phyloP scores from a whole-genome alignment of 2,113 vertebrate species.

The Ahaetulla prasina region DNA sequence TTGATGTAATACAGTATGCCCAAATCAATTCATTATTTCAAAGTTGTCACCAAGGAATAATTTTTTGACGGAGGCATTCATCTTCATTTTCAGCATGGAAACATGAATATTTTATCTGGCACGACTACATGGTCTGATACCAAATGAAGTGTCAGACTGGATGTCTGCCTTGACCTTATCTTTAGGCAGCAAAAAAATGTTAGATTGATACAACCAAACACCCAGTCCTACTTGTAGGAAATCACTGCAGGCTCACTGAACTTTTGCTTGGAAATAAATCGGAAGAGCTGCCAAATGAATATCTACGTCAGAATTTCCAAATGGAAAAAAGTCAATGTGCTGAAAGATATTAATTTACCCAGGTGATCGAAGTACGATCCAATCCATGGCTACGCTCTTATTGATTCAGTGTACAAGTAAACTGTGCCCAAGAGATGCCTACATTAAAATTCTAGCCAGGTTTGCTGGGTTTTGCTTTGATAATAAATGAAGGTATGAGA shows the following conservation, averaged over 20 bases:
- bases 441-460: not conserved
- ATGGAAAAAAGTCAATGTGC: not conserved
- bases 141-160: not conserved
- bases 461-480: not conserved
- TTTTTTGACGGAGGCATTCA: not conserved
- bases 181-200: not conserved
- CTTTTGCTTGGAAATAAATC: not conserved
- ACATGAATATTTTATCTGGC: not conserved
- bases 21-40: not conserved
- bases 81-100: not conserved
- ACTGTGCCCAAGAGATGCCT: not conserved
- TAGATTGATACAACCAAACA: not conserved
- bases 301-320: not conserved
- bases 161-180: not conserved
- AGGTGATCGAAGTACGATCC: not conserved
- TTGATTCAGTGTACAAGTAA: not conserved
- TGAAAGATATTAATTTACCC: too few species aligned
- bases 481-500: not conserved
- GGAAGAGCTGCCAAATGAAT: not conserved
- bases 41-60: not conserved
- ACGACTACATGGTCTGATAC: not conserved
- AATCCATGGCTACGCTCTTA: not conserved
- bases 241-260: not conserved
- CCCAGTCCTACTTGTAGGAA: not conserved
- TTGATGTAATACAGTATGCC: not conserved